Evolutionary conservation across 2,888 invertebrate genomes (phyloP), one percentile per base, ranked within the genome.

Genomic region (Drosophila seclusa): DNA sequence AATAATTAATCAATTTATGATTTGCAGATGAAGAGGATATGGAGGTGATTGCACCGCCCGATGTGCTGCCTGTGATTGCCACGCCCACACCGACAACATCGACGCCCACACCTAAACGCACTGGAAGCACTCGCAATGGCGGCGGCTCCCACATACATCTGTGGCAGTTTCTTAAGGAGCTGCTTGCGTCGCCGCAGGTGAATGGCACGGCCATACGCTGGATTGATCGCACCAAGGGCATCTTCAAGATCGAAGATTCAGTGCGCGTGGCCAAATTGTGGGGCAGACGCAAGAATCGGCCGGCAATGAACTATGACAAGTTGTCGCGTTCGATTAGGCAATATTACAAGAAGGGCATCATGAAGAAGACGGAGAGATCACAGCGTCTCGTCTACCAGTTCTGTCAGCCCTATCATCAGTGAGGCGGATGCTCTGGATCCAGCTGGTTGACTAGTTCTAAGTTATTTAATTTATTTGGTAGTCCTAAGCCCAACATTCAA

Each of bases 221-320:
- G 99, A 94, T 99, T 87, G 99, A 99, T 93, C 96, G 98, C 91
- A 95, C 95, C 93, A 97, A 96, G 93, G 99, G 99, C 68, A 97
- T 99, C 50, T 99, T 99, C 95, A 99, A 99, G 94, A 99, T 99
- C 92, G 99, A 99, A 93, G 99, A 99, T 94, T 99, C 99, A 16
- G 98, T 98, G 34, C 96, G 97, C 83, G 99, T 99, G 61, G 99
- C 99, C n/a, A 95, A 97, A 84, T 95, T 99, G 63, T 99, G 99
- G 99, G 99, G 99, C 73, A 97, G 97, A 90, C 95, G 99, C 80
- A 99, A 99, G 94, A 99, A 99, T 94, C 95, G 99, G 13, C 99
- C 99, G 0, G 99, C 99, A 34, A 99, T 99, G 99, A 99, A 99
- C 94, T 99, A 99, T 94, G 99, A 99, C 94, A 99, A 99, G 93